These are phyloP conservation scores for Hylaea fasciaria DNA, from an alignment of 2,888 invertebrate genomes.

Conservation along the genomic window DNA sequence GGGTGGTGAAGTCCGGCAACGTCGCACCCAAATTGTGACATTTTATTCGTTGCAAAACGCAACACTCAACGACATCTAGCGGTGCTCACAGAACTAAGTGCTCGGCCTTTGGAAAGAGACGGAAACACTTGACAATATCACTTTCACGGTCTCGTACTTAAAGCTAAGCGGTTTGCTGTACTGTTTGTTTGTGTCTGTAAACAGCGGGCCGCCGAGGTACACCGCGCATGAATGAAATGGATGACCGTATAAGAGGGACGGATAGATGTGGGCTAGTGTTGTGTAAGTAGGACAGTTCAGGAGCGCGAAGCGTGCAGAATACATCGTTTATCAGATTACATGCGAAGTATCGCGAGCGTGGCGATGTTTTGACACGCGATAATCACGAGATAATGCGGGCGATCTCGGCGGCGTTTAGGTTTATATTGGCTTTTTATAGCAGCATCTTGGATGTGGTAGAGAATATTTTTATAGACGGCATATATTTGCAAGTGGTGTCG, in stretches of 20 bases:
- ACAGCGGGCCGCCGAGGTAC: slow-evolving; percentile 82
- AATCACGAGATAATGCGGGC: slow-evolving; percentile 85
- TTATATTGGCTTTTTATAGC: slow-evolving; percentile 83
- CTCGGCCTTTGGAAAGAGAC: slow-evolving; percentile 78
- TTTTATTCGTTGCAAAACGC: slow-evolving; percentile 69
- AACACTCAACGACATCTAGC: slow-evolving; percentile 80
- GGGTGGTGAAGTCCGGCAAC: slow-evolving; percentile 84
- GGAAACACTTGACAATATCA: slow-evolving; percentile 82
- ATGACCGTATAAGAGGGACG: slow-evolving; percentile 72
- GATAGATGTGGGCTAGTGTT: slow-evolving; percentile 43
- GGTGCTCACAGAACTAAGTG: slow-evolving; percentile 52
- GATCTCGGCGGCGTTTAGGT: slow-evolving; percentile 83
- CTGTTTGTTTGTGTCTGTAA: slow-evolving; percentile 85
- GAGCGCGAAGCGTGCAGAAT: slow-evolving; percentile 82
- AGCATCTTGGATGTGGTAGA: slow-evolving; percentile 64
- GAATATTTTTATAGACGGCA: slow-evolving; percentile 68
- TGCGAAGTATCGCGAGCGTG: slow-evolving; percentile 85
- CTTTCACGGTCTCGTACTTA: slow-evolving; percentile 84
- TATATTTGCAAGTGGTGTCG: slow-evolving; percentile 62
- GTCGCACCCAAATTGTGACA: slow-evolving; percentile 82
- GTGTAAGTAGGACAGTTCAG: slow-evolving; percentile 61
- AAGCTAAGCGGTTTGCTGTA: slow-evolving; percentile 85
- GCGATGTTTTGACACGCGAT: slow-evolving; percentile 86
- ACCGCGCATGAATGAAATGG: slow-evolving; percentile 85
- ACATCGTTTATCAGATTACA: slow-evolving; percentile 86